Conservation (phyloP, 2,797 vertebrate genomes). For the Sebastes hubbsi region DNA sequence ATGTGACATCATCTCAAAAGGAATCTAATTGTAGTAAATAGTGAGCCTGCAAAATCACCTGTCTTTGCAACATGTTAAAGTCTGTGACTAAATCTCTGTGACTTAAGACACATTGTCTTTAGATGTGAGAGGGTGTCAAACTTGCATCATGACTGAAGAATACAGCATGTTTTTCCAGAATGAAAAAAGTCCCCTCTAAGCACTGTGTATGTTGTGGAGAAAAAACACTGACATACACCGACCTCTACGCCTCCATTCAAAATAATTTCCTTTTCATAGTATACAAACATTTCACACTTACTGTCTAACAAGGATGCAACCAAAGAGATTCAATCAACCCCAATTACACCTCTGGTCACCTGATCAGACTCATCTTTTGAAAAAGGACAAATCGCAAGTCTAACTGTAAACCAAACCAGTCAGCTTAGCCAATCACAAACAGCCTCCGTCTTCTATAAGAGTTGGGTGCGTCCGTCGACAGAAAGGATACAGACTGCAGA, state of each 20-base stretch:
- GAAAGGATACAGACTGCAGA: constrained; percentile 5
- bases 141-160: too few species aligned
- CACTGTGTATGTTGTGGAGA: neutral
- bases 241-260: neutral
- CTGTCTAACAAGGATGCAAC: neutral
- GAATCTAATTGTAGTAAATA: too few species aligned
- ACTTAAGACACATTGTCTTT: too few species aligned
- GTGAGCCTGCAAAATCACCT: accelerated
- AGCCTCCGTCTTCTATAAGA: constrained; percentile 30
- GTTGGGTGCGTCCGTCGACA: neutral
- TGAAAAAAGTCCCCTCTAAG: neutral
- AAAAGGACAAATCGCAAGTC: neutral
- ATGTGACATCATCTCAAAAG: too few species aligned
- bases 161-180: neutral
- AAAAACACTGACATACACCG: neutral
- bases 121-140: too few species aligned
- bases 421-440: constrained; percentile 55
- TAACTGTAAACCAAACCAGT: neutral
- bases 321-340: neutral
- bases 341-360: neutral
- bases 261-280: neutral
- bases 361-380: neutral
- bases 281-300: neutral
- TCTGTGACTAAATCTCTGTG: too few species aligned
- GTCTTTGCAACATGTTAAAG: too few species aligned